phyloP scores from a whole-genome alignment of 2,113 vertebrate species.

The Osmerus mordax region DNA sequence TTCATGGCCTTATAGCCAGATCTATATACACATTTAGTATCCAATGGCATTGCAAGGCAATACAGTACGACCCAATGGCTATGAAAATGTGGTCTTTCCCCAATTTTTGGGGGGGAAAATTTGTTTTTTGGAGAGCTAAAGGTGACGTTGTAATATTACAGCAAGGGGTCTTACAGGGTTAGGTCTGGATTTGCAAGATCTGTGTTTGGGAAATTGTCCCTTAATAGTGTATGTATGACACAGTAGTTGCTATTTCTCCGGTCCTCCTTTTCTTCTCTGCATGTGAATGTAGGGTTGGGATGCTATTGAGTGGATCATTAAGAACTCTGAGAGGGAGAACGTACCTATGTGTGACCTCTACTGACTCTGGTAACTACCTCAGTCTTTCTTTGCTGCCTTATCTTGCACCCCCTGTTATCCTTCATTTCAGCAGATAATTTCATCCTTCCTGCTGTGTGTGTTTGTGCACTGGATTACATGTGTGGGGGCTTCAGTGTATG shows the following conservation, averaged over 20 bases:
- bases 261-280: neutral
- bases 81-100: too few relatives aligned
- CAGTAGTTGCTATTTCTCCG: neutral
- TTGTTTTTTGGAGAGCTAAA: too few relatives aligned
- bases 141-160: too few relatives aligned
- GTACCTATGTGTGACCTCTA: constrained; percentile 70
- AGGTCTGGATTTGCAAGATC: neutral
- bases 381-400: constrained; percentile 47
- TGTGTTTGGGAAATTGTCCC: neutral
- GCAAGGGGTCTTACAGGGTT: too few relatives aligned
- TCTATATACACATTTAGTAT: too few relatives aligned
- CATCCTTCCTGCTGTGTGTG: neutral
- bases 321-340: constrained; percentile 87
- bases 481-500: too few relatives aligned
- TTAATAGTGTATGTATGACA: neutral
- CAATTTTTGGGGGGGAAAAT: too few relatives aligned
- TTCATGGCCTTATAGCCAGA: too few relatives aligned
- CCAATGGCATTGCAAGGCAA: too few relatives aligned
- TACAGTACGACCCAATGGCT: too few relatives aligned
- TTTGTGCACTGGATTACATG: too few relatives aligned
- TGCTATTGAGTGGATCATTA: constrained; percentile 98
- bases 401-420: neutral
- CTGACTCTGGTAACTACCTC: constrained; percentile 72
- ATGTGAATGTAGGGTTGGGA: constrained; percentile 91
- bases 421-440: neutral